phyloP scores from a whole-genome alignment of 2,888 invertebrate genomes.

The Drosophila longiperda region DNA sequence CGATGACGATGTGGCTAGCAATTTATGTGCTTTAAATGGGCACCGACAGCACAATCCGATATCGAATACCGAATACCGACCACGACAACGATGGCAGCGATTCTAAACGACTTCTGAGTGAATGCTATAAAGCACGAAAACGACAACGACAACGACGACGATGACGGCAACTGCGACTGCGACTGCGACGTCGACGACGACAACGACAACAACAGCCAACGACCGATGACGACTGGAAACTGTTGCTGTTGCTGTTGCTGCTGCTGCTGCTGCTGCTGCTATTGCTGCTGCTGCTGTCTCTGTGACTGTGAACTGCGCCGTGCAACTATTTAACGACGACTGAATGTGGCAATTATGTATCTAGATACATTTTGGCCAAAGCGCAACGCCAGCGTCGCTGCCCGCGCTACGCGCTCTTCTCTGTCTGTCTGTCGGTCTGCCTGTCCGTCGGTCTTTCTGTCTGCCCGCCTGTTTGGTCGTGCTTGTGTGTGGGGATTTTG shows the following conservation, averaged over 20 bases:
- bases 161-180: slow-evolving; percentile 40
- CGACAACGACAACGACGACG: slow-evolving; percentile 55
- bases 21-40: slow-evolving; percentile 54
- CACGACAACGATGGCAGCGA: slow-evolving; percentile 78
- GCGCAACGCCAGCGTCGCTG: slow-evolving; percentile 57
- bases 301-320: slow-evolving; percentile 81
- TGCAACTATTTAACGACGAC: slow-evolving; percentile 85
- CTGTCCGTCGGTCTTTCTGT: slow-evolving; percentile 18
- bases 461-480: slow-evolving; percentile 27
- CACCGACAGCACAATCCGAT: slow-evolving; percentile 62
- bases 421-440: slow-evolving; percentile 36
- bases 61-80: slow-evolving; percentile 77
- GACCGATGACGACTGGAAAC: slow-evolving; percentile 62
- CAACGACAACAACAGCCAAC: slow-evolving; percentile 50
- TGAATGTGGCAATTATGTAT: slow-evolving; percentile 85
- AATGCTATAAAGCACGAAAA: slow-evolving; percentile 80
- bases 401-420: slow-evolving; percentile 49
- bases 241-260: slow-evolving; percentile 53
- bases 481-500: slow-evolving; percentile 52
- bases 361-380: slow-evolving; percentile 84
- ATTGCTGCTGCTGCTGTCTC: slow-evolving; percentile 39
- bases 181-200: slow-evolving; percentile 21
- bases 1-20: slow-evolving; percentile 39
- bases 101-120: slow-evolving; percentile 81
- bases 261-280: slow-evolving; percentile 40